phyloP scores from a whole-genome alignment of 2,797 vertebrate species.

The Ibycter americanus region DNA sequence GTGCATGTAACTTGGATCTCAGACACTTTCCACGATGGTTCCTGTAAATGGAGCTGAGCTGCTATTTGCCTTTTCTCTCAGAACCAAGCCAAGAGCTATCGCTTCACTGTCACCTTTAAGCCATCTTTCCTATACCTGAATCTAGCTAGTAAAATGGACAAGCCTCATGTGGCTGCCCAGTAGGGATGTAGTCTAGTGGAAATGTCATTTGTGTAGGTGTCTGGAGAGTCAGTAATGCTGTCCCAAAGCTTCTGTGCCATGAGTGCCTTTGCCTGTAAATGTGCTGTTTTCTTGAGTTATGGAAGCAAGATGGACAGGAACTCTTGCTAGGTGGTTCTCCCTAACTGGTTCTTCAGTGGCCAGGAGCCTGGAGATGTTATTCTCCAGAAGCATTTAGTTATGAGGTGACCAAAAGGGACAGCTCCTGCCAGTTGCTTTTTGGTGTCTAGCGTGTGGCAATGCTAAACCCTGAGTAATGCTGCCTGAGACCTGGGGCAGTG shows the following conservation, averaged over 20 bases:
- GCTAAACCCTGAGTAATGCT: background rate
- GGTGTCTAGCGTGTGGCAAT: background rate
- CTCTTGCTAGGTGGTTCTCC: background rate
- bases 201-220: background rate
- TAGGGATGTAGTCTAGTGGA: background rate
- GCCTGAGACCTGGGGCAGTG: background rate
- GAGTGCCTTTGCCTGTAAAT: background rate
- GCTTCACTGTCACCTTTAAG: constrained; percentile 49
- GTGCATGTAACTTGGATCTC: constrained; percentile 64
- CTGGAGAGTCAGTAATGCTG: background rate
- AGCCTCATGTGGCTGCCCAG: background rate
- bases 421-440: background rate
- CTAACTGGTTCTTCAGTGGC: background rate
- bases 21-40: constrained; percentile 63
- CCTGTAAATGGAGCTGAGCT: constrained; percentile 32
- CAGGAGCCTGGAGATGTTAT: background rate
- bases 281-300: background rate
- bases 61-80: constrained; percentile 50
- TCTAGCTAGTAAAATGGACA: background rate
- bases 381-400: background rate
- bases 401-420: background rate
- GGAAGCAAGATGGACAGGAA: background rate
- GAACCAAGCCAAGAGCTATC: constrained; percentile 59
- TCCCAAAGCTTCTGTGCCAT: background rate
- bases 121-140: background rate